phyloP scores from a whole-genome alignment of 2,797 vertebrate genomes.

The Sebastes hopkinsi region DNA sequence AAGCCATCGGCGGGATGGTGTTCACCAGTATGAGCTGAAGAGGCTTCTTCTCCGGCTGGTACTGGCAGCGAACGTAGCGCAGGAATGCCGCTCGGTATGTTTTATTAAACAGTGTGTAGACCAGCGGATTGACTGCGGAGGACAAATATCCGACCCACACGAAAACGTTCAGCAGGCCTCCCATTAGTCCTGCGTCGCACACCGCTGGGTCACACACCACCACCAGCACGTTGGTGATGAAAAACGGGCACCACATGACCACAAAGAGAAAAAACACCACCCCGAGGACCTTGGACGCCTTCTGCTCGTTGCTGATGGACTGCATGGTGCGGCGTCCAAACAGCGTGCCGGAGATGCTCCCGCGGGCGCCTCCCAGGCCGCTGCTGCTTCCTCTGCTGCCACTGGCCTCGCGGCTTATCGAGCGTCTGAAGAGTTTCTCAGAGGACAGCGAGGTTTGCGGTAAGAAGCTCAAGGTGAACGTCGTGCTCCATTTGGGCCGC shows the following conservation, averaged over 20 bases:
- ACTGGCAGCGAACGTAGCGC: conserved; percentile 91
- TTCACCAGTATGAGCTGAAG: conserved; percentile 94
- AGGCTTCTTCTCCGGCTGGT: conserved; percentile 89
- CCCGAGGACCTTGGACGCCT: conserved; percentile 96
- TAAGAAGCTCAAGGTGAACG: conserved; percentile 87
- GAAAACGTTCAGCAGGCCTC: conserved; percentile 90
- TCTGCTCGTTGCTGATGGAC: conserved; percentile 96
- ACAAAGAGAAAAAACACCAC: conserved; percentile 98
- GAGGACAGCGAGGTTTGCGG: conserved; percentile 91
- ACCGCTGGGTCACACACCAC: conserved; percentile 86
- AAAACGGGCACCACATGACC: conserved; percentile 98
- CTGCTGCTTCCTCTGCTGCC: conserved; percentile 29
- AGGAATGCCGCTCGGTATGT: conserved; percentile 93
- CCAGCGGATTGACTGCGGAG: conserved; percentile 94
- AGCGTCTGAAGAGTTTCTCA: conserved; percentile 90
- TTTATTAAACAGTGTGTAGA: conserved; percentile 96
- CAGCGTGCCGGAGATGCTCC: conserved; percentile 44
- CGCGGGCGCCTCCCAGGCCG: neutral
- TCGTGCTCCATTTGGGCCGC: conserved; percentile 87
- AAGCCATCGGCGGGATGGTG: conserved; percentile 92
- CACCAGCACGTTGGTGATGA: conserved; percentile 94
- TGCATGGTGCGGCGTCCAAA: conserved; percentile 91
- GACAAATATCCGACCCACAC: conserved; percentile 98
- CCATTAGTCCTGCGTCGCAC: conserved; percentile 85
- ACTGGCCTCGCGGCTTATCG: conserved; percentile 83